A percentile compares a stretch with the other conserved stretches of the same genome.
These are phyloP conservation scores for Oreonectes daqikongensis DNA, from an alignment of 2,797 vertebrate genomes.

Conservation along the genomic window DNA sequence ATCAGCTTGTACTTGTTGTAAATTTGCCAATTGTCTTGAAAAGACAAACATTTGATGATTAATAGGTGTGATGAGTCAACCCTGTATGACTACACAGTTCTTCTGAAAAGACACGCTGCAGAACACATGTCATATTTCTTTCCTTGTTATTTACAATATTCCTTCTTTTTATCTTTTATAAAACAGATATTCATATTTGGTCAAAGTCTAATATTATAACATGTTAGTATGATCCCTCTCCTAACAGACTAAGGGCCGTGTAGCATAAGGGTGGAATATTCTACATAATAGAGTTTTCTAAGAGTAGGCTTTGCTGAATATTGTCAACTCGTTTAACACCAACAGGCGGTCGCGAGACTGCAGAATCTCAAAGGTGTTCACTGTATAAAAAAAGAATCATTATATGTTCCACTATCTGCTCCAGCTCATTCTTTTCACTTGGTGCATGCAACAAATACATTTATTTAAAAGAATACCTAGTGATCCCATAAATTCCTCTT, in stretches of 20 bases:
- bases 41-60: conserved; percentile 23
- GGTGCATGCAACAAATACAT: conserved; percentile 12
- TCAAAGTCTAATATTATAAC: not conserved
- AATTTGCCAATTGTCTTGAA: not conserved
- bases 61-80: conserved; percentile 23
- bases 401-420: conserved; percentile 52
- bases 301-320: conserved; percentile 9
- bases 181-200: not conserved
- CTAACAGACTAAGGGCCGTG: conserved; percentile 1
- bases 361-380: conserved; percentile 60
- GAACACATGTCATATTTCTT: conserved; percentile 4
- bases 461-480: conserved; percentile 71
- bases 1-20: not conserved
- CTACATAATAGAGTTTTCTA: conserved; percentile 33
- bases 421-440: conserved; percentile 37
- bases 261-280: conserved; percentile 24
- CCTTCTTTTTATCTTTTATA: not conserved
- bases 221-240: not conserved
- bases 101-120: conserved; percentile 16
- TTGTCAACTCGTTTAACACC: conserved; percentile 41
- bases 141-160: not conserved
- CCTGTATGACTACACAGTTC: conserved; percentile 28
- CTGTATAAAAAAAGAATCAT: conserved; percentile 75
- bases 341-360: conserved; percentile 55
- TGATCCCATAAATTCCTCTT: conserved; percentile 82